Evolutionary conservation across 30 jellyfish, hydroid and myxozoan species (phyloP), one percentile per base, ranked within the genome.

Genomic region (Turritopsis rubra): DNA sequence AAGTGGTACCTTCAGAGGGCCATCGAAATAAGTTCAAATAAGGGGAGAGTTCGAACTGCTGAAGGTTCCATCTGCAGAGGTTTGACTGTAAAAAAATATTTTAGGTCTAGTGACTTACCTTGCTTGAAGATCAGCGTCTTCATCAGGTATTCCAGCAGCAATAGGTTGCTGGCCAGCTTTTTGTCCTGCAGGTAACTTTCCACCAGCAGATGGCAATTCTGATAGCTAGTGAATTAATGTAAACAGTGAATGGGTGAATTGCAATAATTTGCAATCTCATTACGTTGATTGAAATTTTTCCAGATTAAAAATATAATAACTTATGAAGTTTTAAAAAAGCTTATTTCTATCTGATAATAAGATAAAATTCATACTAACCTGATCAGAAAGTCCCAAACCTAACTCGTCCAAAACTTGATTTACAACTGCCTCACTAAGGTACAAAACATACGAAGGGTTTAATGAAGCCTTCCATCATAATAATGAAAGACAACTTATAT

Each of bases 51-150:
- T n/a, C n/a, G n/a, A n/a, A n/a, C n/a, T n/a, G n/a, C n/a, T n/a
- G n/a, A n/a, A n/a, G n/a, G n/a, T n/a, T n/a, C n/a, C n/a, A n/a
- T n/a, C n/a, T n/a, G n/a, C n/a, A n/a, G n/a, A n/a, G n/a, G n/a
- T n/a, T n/a, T n/a, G n/a, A n/a, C n/a, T n/a, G n/a, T n/a, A 13
- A 41, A 41, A 3, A 41, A 41, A 65, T 3, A 41, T 41, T 13
- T 3, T 3, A 41, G 60, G 60, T 3, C 60, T 5, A 41, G 13
- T 41, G 60, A 3, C 13, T 41, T 80, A 92, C 98, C 98, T 85
- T 21, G 95, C 96, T 88, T 92, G 98, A 71, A 92, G 75, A 82
- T 92, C 98, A 60, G 96, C 97, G 84, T 91, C 97, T n/a, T 90
- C 98, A 81, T 85, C 98, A 0, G 95, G 68, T 1, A 87, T 88